phyloP scores from a whole-genome alignment of 2,888 invertebrate genomes.

The Carabus problematicus region DNA sequence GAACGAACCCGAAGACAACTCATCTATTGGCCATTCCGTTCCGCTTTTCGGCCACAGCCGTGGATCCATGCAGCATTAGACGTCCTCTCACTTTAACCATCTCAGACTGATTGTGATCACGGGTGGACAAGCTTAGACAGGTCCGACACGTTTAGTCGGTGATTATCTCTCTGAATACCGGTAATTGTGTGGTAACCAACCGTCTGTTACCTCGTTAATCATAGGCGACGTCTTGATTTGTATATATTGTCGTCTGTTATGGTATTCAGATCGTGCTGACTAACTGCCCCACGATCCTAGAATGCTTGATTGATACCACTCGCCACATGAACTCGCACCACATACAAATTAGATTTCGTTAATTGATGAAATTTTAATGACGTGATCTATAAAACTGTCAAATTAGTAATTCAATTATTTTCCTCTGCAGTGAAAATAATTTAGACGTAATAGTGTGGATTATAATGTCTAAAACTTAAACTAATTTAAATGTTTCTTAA shows the following conservation, averaged over 20 bases:
- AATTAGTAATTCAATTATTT: too few species aligned
- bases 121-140: conserved; percentile 40
- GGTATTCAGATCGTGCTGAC: conserved; percentile 1
- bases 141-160: conserved; percentile 35
- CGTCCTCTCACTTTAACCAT: background rate
- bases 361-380: conserved; percentile 9
- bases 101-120: conserved; percentile 31
- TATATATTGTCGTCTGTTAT: conserved; percentile 5
- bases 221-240: conserved; percentile 37
- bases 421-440: too few species aligned
- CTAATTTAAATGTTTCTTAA: too few species aligned
- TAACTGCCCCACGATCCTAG: background rate
- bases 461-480: too few species aligned
- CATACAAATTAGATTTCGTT: conserved; percentile 7
- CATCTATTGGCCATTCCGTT: background rate
- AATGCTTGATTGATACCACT: conserved; percentile 3
- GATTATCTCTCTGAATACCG: conserved; percentile 41
- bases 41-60: background rate
- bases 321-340: background rate
- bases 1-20: conserved; percentile 7
- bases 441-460: too few species aligned
- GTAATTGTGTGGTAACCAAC: conserved; percentile 42
- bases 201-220: conserved; percentile 40
- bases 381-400: conserved; percentile 3
- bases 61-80: conserved; percentile 1